Evolutionary conservation across 2,797 vertebrate genomes (phyloP).

Genomic region (Meriones psammophilus): DNA sequence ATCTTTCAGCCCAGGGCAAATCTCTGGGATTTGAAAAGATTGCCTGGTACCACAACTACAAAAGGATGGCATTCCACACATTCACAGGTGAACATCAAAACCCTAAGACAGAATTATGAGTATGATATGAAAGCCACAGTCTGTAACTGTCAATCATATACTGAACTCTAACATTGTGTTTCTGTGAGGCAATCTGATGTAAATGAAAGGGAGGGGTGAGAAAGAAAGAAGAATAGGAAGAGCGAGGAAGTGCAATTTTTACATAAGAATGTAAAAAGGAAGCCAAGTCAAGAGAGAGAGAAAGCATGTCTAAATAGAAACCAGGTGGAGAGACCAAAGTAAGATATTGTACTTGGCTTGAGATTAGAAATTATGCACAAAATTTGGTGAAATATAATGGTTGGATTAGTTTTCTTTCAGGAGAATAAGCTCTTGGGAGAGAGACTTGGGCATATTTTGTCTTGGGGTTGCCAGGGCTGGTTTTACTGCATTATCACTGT

Average conservation of each 20-base stretch:
- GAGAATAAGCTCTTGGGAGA: neutral
- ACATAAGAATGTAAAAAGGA: neutral
- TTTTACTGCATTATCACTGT: neutral
- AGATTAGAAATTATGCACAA: neutral
- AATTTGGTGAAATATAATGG: neutral
- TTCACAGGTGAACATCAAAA: constrained; percentile 8
- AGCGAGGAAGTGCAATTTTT: neutral
- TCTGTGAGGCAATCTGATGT: no score
- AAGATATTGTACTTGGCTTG: neutral
- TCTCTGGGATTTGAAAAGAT: neutral
- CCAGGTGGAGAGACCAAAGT: neutral
- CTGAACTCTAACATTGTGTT: neutral
- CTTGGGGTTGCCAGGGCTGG: neutral
- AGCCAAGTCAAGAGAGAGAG: neutral
- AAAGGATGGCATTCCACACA: neutral
- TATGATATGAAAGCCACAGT: neutral
- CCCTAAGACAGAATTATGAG: neutral
- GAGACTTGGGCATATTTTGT: neutral
- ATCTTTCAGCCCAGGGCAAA: neutral
- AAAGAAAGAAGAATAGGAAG: no score
- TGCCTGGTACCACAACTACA: neutral
- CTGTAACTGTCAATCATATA: neutral
- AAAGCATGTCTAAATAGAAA: neutral
- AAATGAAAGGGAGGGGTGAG: neutral
- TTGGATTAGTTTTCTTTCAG: neutral